Evolutionary conservation across 2,113 vertebrate genomes (phyloP), one percentile per base, ranked within the genome.

Genomic region (Chionodraco myersi): DNA sequence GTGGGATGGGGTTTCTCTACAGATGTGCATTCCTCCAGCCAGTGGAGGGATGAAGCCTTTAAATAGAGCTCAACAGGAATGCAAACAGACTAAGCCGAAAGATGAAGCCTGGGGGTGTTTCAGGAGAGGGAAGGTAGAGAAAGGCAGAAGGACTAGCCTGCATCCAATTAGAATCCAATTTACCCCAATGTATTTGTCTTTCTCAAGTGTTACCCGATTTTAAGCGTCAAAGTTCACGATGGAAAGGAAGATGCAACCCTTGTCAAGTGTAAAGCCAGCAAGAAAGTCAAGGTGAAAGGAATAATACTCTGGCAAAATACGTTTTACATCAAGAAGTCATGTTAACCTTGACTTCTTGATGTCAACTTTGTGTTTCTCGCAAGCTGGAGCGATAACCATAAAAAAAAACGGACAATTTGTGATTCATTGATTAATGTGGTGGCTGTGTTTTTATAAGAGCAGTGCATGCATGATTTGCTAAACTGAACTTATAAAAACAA

Each of bases 1-100:
- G 69, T 34, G 79, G 83, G 82, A 87, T 16, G 13, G 77, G 83
- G 51, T 69, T 75, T 57, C 48, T 6, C 68, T 92, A 80, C 90
- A 93, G 91, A 92, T 92, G 90, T 89, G 88, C 88, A 91, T 93
- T 92, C 88, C 90, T 88, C 23, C 75, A 75, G 49, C 67, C 82
- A 75, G 77, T 64, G 75, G 63, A 79, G 83, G 77, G 87, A 87
- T 89, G 47, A 41, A 70, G 79, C 64, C 83, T 88, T 90, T 88
- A 91, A 93, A 93, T 92, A 91, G 90, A 87, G 80, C 71, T 81
- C 14, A 60, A 57, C 76, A 85, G 85, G 91, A 93, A 93, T 93
- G 91, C 88, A 93, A 91, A 91, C 87, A 91, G 64, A 72, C 60
- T 16, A 10, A 68, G 82, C 51, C 79, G 70, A 87, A 64, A 86